phyloP scores from a whole-genome alignment of 1,140 invertebrate genomes.

The Zaprionus taronus region DNA sequence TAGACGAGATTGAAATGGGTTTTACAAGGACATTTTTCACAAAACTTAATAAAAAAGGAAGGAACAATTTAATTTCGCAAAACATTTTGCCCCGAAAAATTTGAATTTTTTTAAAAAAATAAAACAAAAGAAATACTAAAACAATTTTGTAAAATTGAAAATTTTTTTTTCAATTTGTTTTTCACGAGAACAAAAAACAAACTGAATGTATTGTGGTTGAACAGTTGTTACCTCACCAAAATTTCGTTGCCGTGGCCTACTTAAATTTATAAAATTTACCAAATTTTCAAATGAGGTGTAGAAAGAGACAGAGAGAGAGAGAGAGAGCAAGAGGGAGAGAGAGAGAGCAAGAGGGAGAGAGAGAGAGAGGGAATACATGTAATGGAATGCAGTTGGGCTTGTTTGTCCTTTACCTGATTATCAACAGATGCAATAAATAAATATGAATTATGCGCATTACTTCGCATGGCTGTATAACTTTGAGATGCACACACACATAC shows the following conservation, averaged over 20 bases:
- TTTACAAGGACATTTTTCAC: too few species aligned
- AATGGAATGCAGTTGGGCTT: conserved; percentile 15
- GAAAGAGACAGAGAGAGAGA: not conserved
- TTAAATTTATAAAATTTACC: not conserved
- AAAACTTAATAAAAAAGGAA: too few species aligned
- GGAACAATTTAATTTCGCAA: too few species aligned
- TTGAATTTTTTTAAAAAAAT: not conserved
- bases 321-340: not conserved
- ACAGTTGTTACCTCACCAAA: not conserved
- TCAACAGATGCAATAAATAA: conserved; percentile 60
- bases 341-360: not conserved
- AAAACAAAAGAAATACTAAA: not conserved
- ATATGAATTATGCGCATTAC: conserved; percentile 78
- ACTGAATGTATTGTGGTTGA: not conserved
- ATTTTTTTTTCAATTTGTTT: not conserved
- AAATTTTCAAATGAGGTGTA: not conserved
- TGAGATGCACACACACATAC: conserved; percentile 41
- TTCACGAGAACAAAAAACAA: not conserved
- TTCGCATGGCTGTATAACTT: conserved; percentile 47
- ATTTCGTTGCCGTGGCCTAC: not conserved
- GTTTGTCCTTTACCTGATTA: conserved; percentile 64
- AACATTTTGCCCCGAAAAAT: not conserved
- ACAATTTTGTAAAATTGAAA: not conserved
- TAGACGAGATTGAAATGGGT: too few species aligned
- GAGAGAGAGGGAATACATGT: not conserved